A percentile compares a stretch with the other conserved stretches of the same genome.
Conservation (phyloP, 2,888 invertebrate species). For the Coronaproctus castanopsis region DNA sequence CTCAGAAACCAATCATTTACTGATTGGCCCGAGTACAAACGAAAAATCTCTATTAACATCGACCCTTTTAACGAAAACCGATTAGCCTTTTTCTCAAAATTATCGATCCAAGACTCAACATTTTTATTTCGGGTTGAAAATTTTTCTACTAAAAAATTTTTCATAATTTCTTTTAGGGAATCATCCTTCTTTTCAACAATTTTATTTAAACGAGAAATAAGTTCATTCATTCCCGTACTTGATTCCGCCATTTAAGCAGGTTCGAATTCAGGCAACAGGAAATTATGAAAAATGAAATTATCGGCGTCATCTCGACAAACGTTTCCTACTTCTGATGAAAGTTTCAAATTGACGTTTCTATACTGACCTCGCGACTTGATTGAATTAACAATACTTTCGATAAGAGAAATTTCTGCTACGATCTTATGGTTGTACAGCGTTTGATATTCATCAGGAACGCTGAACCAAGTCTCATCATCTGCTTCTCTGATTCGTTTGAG, state of each 20-base stretch:
- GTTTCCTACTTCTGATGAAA: conserved; percentile 8
- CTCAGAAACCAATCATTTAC: conserved; percentile 11
- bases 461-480: conserved; percentile 8
- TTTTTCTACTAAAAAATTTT: no score
- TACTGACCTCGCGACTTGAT: conserved; percentile 12
- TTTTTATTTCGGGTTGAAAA: no score
- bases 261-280: conserved; percentile 5
- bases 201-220: conserved; percentile 7
- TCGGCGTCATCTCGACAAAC: conserved; percentile 7
- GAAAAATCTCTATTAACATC: no score
- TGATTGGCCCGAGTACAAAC: conserved; percentile 6
- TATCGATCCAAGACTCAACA: no score
- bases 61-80: no score
- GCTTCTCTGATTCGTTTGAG: conserved; percentile 8
- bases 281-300: conserved; percentile 9
- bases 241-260: background rate
- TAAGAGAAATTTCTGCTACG: background rate
- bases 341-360: conserved; percentile 6
- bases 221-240: conserved; percentile 6
- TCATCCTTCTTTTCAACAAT: conserved; percentile 1
- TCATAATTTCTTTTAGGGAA: no score
- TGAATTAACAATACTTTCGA: conserved; percentile 5
- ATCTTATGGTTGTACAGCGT: conserved; percentile 6
- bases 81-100: no score
- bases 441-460: conserved; percentile 9